Evolutionary conservation across 1,140 invertebrate species (phyloP).

Genomic region (Monomorium pharaonis): DNA sequence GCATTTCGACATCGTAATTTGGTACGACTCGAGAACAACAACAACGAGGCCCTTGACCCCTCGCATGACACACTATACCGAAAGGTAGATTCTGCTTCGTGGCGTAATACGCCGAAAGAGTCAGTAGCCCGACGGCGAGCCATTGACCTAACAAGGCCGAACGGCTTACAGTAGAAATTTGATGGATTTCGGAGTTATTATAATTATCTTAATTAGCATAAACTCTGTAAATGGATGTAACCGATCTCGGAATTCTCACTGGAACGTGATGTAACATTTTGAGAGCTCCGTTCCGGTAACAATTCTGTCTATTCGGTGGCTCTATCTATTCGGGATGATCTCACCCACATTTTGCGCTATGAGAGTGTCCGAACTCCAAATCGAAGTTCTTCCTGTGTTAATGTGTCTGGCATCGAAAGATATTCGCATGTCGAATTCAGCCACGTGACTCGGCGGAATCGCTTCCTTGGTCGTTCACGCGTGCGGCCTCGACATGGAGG

Average conservation of each 20-base stretch:
- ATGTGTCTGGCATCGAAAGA: background rate
- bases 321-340: background rate
- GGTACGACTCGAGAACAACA: constrained; percentile 22
- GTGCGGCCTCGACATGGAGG: constrained; percentile 61
- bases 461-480: constrained; percentile 18
- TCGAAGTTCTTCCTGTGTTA: background rate
- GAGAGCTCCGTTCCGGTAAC: background rate
- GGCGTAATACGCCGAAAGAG: constrained; percentile 38
- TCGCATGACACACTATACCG: constrained; percentile 32
- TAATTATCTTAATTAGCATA: constrained; percentile 8
- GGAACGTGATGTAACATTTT: background rate
- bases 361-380: constrained; percentile 1
- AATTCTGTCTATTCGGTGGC: background rate
- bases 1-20: constrained; percentile 42
- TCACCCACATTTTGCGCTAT: background rate
- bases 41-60: constrained; percentile 41
- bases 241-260: background rate
- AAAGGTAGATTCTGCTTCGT: constrained; percentile 30
- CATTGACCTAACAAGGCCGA: constrained; percentile 53
- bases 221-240: background rate
- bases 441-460: constrained; percentile 48
- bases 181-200: background rate
- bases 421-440: constrained; percentile 8
- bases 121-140: constrained; percentile 26
- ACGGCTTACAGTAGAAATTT: background rate